Evolutionary conservation across 2,888 invertebrate genomes (phyloP), one percentile per base, ranked within the genome.

Genomic region (Plutella xylostella): DNA sequence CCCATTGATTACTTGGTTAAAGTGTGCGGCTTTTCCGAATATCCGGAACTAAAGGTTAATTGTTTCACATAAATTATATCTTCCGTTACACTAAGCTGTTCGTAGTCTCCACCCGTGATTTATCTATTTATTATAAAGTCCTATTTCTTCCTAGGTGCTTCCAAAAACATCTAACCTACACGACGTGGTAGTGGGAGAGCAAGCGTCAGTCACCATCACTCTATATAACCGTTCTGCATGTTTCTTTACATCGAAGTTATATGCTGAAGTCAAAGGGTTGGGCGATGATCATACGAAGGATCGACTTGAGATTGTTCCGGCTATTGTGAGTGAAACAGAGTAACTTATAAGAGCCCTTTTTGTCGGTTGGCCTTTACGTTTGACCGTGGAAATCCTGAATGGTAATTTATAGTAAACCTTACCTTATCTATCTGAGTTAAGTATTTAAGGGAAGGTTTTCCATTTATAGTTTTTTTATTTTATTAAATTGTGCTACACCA

Each of bases 11-110:
- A 79, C 41, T 72, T 66, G 43, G 67, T 83, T 17, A 60, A 72
- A 21, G 69, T 83, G 42, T 61, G 57, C 21, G 84, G 83, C 45
- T 80, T 71, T 61, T 84, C 83, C 0, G 80, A 82, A 57, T 50
- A 68, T 4, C 77, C 82, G 11, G 74, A 82, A 59, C 65, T 84
- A 42, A 69, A 65, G 66, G 79, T 77, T 56, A 53, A 45, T 45
- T 25, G 37, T 41, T 22, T 7, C 28, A 11, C 41, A 21, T 34
- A 6, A n/a, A n/a, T n/a, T n/a, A n/a, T n/a, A n/a, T n/a, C n/a
- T n/a, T n/a, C n/a, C n/a, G n/a, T n/a, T n/a, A n/a, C n/a, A n/a
- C n/a, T n/a, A n/a, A n/a, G n/a, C n/a, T n/a, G n/a, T n/a, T n/a
- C n/a, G n/a, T n/a, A n/a, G n/a, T n/a, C n/a, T n/a, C n/a, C n/a